Conservation (phyloP, 2,113 vertebrate species). For the Oryzias javanicus region DNA sequence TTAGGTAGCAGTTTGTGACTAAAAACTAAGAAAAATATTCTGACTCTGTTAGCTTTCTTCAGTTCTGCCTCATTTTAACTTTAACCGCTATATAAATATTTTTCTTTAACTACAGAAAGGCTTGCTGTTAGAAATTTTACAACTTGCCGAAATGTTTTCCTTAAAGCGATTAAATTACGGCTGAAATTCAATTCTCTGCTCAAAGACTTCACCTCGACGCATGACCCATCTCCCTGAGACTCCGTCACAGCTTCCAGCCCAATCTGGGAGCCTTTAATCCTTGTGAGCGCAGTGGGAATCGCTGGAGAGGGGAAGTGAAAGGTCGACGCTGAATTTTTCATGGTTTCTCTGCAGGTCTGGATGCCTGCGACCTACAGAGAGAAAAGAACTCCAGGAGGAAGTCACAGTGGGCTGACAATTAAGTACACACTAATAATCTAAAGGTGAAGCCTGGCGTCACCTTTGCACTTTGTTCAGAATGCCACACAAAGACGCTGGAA, state of each 20-base stretch:
- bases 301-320: conserved; percentile 53
- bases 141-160: neutral
- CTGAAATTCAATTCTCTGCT: conserved; percentile 46
- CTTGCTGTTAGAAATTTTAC: too few relatives aligned
- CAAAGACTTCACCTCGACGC: conserved; percentile 10
- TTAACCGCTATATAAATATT: too few relatives aligned
- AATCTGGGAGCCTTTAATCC: conserved; percentile 50
- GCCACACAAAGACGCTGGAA: neutral
- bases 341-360: conserved; percentile 54
- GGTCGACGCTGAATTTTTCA: conserved; percentile 78
- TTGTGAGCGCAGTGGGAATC: conserved; percentile 33
- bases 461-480: conserved; percentile 4
- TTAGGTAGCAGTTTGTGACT: too few relatives aligned
- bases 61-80: too few relatives aligned
- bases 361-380: conserved; percentile 26
- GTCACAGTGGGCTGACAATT: conserved; percentile 32
- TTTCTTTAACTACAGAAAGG: too few relatives aligned
- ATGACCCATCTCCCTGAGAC: conserved; percentile 38
- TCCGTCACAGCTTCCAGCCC: conserved; percentile 42
- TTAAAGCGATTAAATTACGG: neutral
- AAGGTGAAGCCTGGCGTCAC: conserved; percentile 31
- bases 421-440: conserved; percentile 10
- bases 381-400: conserved; percentile 42
- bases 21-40: too few relatives aligned
- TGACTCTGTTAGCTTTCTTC: too few relatives aligned